These are phyloP conservation scores for Synergus itoensis DNA, from an alignment of 2,888 invertebrate genomes.

Conservation along the genomic window DNA sequence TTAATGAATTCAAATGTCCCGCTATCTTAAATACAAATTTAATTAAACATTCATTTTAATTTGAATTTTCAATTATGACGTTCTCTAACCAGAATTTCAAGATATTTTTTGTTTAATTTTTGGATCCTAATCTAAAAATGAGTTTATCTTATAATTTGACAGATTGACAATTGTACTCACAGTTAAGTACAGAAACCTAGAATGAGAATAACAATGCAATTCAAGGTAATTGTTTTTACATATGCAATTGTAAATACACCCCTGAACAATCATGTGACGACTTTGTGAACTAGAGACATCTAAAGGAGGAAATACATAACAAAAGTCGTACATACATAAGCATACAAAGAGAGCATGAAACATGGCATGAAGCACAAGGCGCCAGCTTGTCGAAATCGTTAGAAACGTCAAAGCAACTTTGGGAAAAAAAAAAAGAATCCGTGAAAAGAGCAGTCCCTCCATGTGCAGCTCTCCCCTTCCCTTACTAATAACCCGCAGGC, in stretches of 20 bases:
- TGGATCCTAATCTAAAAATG: no score
- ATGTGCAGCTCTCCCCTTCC: slow-evolving; percentile 22
- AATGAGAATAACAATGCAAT: not conserved
- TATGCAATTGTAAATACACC: not conserved
- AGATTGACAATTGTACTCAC: no score
- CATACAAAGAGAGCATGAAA: no score
- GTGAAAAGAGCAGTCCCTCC: not conserved
- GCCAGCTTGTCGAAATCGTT: slow-evolving; percentile 58
- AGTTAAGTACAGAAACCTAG: no score
- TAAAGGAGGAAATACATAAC: not conserved
- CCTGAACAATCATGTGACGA: not conserved
- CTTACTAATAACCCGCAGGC: slow-evolving; percentile 47
- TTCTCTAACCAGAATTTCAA: no score
- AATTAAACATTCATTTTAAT: no score
- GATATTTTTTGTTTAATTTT: no score
- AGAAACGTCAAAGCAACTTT: slow-evolving; percentile 39
- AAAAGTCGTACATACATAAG: not conserved
- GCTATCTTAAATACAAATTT: no score
- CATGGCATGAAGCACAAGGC: slow-evolving; percentile 49
- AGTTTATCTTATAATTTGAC: no score
- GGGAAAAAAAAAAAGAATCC: not conserved
- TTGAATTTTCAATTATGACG: no score
- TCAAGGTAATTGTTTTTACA: not conserved
- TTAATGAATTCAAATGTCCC: no score
- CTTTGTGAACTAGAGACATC: slow-evolving; percentile 3